Percentiles rank a stretch among this genome's conserved stretches.
These are phyloP conservation scores for Cephus sareptanus DNA, from an alignment of 2,888 invertebrate genomes.

Conservation along the genomic window DNA sequence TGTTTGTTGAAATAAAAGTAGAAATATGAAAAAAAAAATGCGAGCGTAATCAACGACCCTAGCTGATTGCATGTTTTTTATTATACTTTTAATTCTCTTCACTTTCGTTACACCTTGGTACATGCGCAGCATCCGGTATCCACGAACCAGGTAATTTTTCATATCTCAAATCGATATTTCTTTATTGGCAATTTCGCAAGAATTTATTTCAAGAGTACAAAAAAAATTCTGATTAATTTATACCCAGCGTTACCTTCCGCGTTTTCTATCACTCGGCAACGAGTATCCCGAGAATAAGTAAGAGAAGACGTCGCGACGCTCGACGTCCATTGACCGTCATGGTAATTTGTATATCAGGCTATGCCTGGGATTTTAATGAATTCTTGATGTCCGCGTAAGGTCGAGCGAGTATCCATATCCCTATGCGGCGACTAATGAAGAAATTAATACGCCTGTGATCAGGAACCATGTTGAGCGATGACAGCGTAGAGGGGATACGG, in stretches of 20 bases:
- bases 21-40: conserved; percentile 22
- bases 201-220: background rate
- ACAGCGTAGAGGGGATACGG: conserved; percentile 14
- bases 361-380: background rate
- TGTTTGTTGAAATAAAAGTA: conserved; percentile 4
- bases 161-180: conserved; percentile 31
- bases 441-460: conserved; percentile 22
- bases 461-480: background rate
- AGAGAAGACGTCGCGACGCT: background rate
- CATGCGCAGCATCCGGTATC: conserved; percentile 4
- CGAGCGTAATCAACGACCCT: conserved; percentile 18
- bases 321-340: background rate
- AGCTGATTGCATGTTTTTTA: background rate
- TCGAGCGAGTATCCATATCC: background rate
- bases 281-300: background rate
- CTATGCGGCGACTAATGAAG: conserved; percentile 18
- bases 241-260: background rate
- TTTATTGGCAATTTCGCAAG: conserved; percentile 31
- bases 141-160: conserved; percentile 26
- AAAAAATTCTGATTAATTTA: background rate
- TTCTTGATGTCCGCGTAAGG: background rate
- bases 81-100: background rate
- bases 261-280: background rate
- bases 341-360: background rate
- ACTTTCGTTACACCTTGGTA: background rate